A percentile compares a stretch with the other conserved stretches of the same genome.
Evolutionary conservation across 2,888 invertebrate genomes (phyloP).

Genomic region (Agriopis leucophaearia): DNA sequence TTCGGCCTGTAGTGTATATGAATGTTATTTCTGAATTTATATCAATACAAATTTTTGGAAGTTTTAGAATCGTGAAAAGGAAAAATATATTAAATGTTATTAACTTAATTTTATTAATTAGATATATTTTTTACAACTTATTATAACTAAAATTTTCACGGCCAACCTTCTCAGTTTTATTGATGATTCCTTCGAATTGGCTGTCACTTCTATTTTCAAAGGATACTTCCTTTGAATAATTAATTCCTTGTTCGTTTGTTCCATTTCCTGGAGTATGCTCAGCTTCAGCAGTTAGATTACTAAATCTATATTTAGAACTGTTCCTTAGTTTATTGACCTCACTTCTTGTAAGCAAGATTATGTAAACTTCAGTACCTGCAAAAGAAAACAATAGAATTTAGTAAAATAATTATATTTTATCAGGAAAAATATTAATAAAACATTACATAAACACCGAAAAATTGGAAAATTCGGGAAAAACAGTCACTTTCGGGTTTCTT

Average conservation of each 20-base stretch:
- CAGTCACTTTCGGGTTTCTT: too few species aligned
- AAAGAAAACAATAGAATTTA: neutral
- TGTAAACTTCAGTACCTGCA: conserved; percentile 7
- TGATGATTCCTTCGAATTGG: conserved; percentile 6
- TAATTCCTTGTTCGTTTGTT: neutral
- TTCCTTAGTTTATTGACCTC: neutral
- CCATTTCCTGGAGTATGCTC: neutral
- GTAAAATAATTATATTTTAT: neutral
- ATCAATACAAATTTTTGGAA: too few species aligned
- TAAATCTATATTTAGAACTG: neutral
- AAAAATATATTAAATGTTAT: too few species aligned
- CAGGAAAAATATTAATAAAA: neutral
- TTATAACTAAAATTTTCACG: conserved; percentile 1
- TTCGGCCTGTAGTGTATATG: too few species aligned
- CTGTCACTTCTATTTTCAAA: neutral
- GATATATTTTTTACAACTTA: neutral
- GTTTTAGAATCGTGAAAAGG: too few species aligned
- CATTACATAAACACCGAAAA: neutral
- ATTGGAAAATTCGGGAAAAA: too few species aligned
- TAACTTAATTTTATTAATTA: too few species aligned
- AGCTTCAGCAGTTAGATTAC: neutral
- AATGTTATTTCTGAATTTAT: too few species aligned
- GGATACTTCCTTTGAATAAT: neutral
- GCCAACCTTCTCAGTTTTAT: neutral
- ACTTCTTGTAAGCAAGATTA: neutral